Percentiles rank a stretch among this genome's conserved stretches.
phyloP scores from a whole-genome alignment of 2,888 invertebrate genomes.

The Drosophila anceps region DNA sequence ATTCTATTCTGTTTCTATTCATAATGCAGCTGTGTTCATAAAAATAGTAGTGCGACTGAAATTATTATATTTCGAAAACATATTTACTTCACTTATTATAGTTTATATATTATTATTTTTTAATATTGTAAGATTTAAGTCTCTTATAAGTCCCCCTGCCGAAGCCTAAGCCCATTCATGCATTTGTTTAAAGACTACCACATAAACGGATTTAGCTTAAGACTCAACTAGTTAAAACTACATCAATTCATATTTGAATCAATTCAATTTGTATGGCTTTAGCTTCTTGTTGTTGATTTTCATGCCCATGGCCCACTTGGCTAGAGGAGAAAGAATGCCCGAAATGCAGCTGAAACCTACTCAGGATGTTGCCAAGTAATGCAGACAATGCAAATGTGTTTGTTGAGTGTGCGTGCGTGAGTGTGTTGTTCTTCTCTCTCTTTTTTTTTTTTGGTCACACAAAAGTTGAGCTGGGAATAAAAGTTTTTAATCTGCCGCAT shows the following conservation, averaged over 20 bases:
- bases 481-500: slow-evolving; percentile 80
- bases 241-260: slow-evolving; percentile 31
- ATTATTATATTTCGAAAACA: too few relatives aligned
- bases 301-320: slow-evolving; percentile 57
- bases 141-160: not conserved
- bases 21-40: too few relatives aligned
- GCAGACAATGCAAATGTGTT: slow-evolving; percentile 49
- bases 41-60: too few relatives aligned
- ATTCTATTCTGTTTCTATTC: too few relatives aligned
- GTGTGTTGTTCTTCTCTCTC: not conserved
- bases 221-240: not conserved
- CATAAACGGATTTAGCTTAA: not conserved
- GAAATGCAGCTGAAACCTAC: slow-evolving; percentile 42
- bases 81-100: too few relatives aligned
- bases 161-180: not conserved
- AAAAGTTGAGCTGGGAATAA: slow-evolving; percentile 54
- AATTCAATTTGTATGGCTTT: slow-evolving; percentile 17
- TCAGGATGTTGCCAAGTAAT: slow-evolving; percentile 56
- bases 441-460: slow-evolving; percentile 36
- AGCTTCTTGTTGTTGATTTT: slow-evolving; percentile 16
- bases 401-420: not conserved
- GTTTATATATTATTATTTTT: too few relatives aligned
- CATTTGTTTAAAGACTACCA: not conserved
- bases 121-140: too few relatives aligned
- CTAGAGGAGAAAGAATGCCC: slow-evolving; percentile 20